Percentiles rank a stretch among this genome's conserved stretches.
phyloP scores from a whole-genome alignment of 2,113 vertebrate genomes.

The Pomatorhinus ruficollis region DNA sequence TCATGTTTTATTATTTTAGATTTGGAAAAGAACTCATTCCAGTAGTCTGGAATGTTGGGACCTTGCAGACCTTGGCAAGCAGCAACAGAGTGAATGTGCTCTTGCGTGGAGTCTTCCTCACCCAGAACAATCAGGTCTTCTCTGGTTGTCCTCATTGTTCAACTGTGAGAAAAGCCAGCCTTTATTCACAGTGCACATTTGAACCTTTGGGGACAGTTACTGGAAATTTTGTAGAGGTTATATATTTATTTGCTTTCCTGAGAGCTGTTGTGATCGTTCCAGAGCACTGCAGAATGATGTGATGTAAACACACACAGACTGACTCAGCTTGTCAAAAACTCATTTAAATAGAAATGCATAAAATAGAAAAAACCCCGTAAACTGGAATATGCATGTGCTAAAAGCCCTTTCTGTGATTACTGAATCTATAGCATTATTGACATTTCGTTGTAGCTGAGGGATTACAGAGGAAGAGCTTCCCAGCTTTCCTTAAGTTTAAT shows the following conservation, averaged over 20 bases:
- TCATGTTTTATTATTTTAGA: background rate
- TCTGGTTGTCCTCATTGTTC: background rate
- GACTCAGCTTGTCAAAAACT: background rate
- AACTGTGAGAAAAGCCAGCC: background rate
- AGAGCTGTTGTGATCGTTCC: background rate
- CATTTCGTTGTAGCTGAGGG: background rate
- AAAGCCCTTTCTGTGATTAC: conserved; percentile 35
- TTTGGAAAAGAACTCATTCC: background rate
- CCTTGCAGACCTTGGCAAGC: background rate
- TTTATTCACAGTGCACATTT: background rate
- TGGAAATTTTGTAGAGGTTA: background rate
- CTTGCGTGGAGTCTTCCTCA: background rate
- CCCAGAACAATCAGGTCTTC: background rate
- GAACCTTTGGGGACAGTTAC: background rate
- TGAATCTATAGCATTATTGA: background rate
- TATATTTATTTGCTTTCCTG: conserved; percentile 7
- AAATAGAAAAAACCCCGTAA: background rate
- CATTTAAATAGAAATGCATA: background rate
- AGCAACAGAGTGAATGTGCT: background rate
- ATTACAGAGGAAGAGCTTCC: background rate
- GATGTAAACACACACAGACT: background rate
- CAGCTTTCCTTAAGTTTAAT: background rate
- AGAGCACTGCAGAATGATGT: background rate
- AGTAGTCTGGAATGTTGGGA: background rate
- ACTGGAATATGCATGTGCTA: background rate